Evolutionary conservation across 1,140 invertebrate species (phyloP), one percentile per base, ranked within the genome.

Genomic region (Homalodisca vitripennis): DNA sequence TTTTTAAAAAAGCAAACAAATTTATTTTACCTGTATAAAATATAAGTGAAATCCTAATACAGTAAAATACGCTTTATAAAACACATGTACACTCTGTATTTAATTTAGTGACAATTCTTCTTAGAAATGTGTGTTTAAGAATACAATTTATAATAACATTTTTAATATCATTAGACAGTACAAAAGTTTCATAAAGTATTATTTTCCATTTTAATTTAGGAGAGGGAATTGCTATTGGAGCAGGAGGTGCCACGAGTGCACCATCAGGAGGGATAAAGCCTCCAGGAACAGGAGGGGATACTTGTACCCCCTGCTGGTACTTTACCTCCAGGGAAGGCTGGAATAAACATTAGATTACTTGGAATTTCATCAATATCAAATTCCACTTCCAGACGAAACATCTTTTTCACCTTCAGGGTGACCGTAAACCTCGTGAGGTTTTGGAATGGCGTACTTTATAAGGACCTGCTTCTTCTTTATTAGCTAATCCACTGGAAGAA

Each of bases 241-340:
- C 22, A 29, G 26, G 55, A 10, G 55, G 55, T 22, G 55, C 22
- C 6, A 60, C 12, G 10, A 60, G 26, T 6, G 55, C 55, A 10
- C 55, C 55, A 60, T 60, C 55, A 10, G 55, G 55, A 13, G 55
- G 55, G 6, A 22, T 3, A n/a, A 60, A 60, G 3, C 24, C 27
- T 27, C 55, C 55, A 41, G 34, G 34, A 2, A 26, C 55, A 3
- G 55, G 22, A 2, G 55, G 55, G 1, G 55, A 26, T 2, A 60
- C 26, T 26, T 60, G 22, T 26, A 60, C 55, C 10, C n/a, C 55
- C 55, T 2, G 48, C 3, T 3, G 3, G 55, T 13, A n/a, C 14
- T 29, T n/a, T 6, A 6, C 55, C 48, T 53, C 20, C 3, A 27
- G 55, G 55, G 26, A 60, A 60, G 22, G 55, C 55, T 10, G 55